Percentiles rank a stretch among this genome's conserved stretches.
Conservation (phyloP, 2,888 invertebrate genomes). For the Panorpa germanica region DNA sequence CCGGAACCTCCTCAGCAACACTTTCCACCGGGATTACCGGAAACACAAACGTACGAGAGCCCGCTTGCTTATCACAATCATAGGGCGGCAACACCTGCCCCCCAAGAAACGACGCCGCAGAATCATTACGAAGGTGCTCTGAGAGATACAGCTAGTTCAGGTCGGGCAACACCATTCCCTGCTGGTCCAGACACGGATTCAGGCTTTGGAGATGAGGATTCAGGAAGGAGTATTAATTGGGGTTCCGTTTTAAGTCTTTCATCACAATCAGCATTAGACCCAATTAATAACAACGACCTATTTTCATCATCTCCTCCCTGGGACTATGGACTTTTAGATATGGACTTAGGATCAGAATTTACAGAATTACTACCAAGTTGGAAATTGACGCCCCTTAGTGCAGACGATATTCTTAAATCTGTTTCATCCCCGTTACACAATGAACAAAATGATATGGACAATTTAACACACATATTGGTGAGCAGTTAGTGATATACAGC, state of each 20-base stretch:
- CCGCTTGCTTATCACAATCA: slow-evolving; percentile 11
- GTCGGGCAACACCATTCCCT: slow-evolving; percentile 54
- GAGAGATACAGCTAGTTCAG: slow-evolving; percentile 27
- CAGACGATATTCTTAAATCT: slow-evolving; percentile 29
- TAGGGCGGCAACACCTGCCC: too few relatives aligned
- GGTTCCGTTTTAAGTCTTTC: slow-evolving; percentile 75
- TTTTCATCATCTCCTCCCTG: slow-evolving; percentile 22
- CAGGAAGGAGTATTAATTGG: slow-evolving; percentile 74
- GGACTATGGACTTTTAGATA: slow-evolving; percentile 24
- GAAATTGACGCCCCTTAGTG: slow-evolving; percentile 28
- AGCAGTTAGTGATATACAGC: slow-evolving; percentile 25
- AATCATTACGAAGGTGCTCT: slow-evolving; percentile 26
- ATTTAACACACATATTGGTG: slow-evolving; percentile 34
- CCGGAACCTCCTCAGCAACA: slow-evolving; percentile 25
- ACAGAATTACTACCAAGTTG: slow-evolving; percentile 30
- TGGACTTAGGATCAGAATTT: slow-evolving; percentile 31
- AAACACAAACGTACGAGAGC: slow-evolving; percentile 17
- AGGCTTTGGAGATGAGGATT: slow-evolving; percentile 56
- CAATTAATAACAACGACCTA: slow-evolving; percentile 61
- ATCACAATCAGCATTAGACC: slow-evolving; percentile 71
- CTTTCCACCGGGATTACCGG: slow-evolving; percentile 21
- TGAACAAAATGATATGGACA: slow-evolving; percentile 28
- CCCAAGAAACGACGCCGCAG: slow-evolving; percentile 16
- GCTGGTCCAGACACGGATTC: slow-evolving; percentile 44
- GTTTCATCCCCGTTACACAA: slow-evolving; percentile 20